phyloP scores from a whole-genome alignment of 1,140 invertebrate species.

The Luehdorfia chinensis region DNA sequence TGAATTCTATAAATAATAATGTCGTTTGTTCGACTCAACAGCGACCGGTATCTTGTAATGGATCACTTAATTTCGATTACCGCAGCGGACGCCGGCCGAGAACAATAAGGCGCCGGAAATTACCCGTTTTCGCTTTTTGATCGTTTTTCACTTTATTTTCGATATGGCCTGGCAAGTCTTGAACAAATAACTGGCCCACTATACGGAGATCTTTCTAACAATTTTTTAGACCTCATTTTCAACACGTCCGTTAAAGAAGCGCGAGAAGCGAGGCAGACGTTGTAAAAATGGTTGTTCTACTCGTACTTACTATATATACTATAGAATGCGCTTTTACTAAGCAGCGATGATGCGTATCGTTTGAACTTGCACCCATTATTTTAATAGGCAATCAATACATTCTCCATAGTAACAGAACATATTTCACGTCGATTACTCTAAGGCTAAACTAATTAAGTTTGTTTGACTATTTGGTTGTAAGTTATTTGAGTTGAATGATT shows the following conservation, averaged over 20 bases:
- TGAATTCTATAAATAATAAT: slow-evolving; percentile 55
- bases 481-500: slow-evolving; percentile 63
- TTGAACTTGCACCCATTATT: slow-evolving; percentile 56
- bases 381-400: slow-evolving; percentile 63
- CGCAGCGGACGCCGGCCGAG: slow-evolving; percentile 38
- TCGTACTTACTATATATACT: no score
- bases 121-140: slow-evolving; percentile 64
- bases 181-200: slow-evolving; percentile 40
- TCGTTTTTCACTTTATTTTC: slow-evolving; percentile 60
- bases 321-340: slow-evolving; percentile 35
- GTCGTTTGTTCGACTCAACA: slow-evolving; percentile 44
- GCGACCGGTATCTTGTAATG: slow-evolving; percentile 62
- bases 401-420: slow-evolving; percentile 50
- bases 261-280: slow-evolving; percentile 14
- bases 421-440: slow-evolving; percentile 45
- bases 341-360: slow-evolving; percentile 40
- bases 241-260: no score
- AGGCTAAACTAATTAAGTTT: slow-evolving; percentile 67
- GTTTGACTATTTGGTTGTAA: slow-evolving; percentile 65
- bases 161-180: slow-evolving; percentile 35
- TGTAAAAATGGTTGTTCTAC: slow-evolving; percentile 21
- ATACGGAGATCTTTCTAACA: slow-evolving; percentile 21
- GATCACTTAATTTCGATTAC: slow-evolving; percentile 74
- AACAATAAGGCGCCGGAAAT: slow-evolving; percentile 69
- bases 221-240: slow-evolving; percentile 10